Percentiles rank a stretch among this genome's conserved stretches.
These are phyloP conservation scores for Lysandra bellargus DNA, from an alignment of 2,888 invertebrate genomes.

Conservation along the genomic window DNA sequence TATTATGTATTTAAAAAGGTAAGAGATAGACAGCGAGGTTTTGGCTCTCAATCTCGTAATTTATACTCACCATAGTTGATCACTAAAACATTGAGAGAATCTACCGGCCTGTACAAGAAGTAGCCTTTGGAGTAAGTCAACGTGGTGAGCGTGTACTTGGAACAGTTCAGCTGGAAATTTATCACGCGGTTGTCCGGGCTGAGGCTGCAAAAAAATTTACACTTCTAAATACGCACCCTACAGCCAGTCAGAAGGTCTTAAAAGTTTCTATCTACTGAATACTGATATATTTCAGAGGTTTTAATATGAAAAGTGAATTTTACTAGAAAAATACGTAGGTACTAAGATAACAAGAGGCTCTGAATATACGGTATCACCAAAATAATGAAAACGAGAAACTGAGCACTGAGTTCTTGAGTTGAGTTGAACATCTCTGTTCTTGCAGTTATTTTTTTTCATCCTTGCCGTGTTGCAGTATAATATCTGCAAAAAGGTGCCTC, in stretches of 20 bases:
- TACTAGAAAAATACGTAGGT: too few relatives aligned
- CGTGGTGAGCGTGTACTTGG: background rate
- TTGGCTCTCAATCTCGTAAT: too few relatives aligned
- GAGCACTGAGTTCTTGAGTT: too few relatives aligned
- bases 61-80: background rate
- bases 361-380: background rate
- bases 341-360: too few relatives aligned
- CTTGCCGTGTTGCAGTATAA: background rate
- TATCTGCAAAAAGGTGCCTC: too few relatives aligned
- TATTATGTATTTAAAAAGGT: too few relatives aligned
- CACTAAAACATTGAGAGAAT: background rate
- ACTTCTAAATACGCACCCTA: background rate
- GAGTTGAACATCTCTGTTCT: too few relatives aligned
- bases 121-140: background rate
- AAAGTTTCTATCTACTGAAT: background rate
- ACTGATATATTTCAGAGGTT: too few relatives aligned
- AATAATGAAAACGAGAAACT: background rate
- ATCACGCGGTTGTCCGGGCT: slow-evolving; percentile 8
- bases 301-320: too few relatives aligned
- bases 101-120: slow-evolving; percentile 12
- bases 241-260: background rate
- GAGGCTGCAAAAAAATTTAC: background rate
- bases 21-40: too few relatives aligned
- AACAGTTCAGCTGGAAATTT: background rate
- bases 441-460: too few relatives aligned